Conservation (phyloP, 1,140 invertebrate genomes). For the Trypoxylus dichotomus region DNA sequence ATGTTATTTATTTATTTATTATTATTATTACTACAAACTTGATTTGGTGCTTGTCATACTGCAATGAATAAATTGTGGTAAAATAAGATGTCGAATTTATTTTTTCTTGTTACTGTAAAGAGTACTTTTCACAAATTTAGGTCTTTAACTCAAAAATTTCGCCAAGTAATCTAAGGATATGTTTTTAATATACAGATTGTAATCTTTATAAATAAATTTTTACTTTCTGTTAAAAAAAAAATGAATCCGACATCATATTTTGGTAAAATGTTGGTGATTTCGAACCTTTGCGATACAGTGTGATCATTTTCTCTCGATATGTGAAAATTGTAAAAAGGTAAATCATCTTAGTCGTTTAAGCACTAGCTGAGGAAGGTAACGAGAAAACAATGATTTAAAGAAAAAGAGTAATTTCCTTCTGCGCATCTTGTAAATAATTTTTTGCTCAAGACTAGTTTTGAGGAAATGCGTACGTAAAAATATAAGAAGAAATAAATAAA, state of each 20-base stretch:
- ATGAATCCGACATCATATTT: slow-evolving; percentile 29
- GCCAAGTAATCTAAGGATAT: no score
- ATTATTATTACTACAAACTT: background rate
- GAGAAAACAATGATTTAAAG: background rate
- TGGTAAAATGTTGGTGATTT: slow-evolving; percentile 27
- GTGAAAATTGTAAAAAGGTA: slow-evolving; percentile 41
- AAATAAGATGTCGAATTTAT: background rate
- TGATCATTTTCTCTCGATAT: slow-evolving; percentile 31
- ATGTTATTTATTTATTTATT: no score
- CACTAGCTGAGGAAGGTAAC: background rate
- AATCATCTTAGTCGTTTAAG: background rate
- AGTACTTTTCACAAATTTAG: no score
- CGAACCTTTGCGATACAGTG: background rate
- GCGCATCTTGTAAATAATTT: background rate
- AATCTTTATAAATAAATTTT: no score
- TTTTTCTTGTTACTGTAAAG: slow-evolving; percentile 31
- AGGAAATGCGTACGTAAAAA: background rate
- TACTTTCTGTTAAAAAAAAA: background rate
- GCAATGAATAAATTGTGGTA: background rate
- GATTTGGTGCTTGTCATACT: background rate
- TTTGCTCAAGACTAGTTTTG: background rate
- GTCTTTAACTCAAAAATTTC: no score
- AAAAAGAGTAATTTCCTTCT: background rate
- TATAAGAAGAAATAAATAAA: background rate
- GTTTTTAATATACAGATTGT: no score